Evolutionary conservation across 2,797 vertebrate genomes (phyloP).

Genomic region (Hemibagrus guttatus): DNA sequence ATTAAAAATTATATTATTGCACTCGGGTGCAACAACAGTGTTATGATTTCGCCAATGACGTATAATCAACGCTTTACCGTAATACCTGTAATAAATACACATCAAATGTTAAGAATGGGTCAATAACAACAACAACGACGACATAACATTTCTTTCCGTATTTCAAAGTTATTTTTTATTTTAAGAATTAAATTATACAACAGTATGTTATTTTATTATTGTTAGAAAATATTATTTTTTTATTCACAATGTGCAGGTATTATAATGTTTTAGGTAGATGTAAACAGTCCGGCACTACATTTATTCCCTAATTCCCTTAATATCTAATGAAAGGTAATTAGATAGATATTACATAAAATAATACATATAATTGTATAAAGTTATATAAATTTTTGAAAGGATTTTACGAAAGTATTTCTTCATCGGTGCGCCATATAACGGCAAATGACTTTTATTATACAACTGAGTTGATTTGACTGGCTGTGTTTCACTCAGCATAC

Average conservation of each 20-base stretch:
- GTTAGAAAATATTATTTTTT: background rate
- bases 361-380: too few relatives aligned
- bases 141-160: background rate
- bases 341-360: background rate
- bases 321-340: background rate
- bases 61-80: background rate
- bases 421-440: too few relatives aligned
- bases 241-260: background rate
- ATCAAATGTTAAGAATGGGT: background rate
- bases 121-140: background rate
- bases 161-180: background rate
- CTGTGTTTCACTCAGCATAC: background rate
- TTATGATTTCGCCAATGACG: background rate
- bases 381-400: too few relatives aligned
- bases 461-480: background rate
- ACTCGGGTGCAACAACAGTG: background rate
- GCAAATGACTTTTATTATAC: slow-evolving; percentile 23
- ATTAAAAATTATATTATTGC: background rate
- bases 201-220: background rate
- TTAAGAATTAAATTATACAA: background rate
- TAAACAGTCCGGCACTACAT: background rate
- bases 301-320: background rate
- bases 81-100: background rate
- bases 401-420: background rate
- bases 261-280: background rate